These are phyloP conservation scores for Drosophila parabipectinata DNA, from an alignment of 1,140 invertebrate genomes.

Conservation along the genomic window DNA sequence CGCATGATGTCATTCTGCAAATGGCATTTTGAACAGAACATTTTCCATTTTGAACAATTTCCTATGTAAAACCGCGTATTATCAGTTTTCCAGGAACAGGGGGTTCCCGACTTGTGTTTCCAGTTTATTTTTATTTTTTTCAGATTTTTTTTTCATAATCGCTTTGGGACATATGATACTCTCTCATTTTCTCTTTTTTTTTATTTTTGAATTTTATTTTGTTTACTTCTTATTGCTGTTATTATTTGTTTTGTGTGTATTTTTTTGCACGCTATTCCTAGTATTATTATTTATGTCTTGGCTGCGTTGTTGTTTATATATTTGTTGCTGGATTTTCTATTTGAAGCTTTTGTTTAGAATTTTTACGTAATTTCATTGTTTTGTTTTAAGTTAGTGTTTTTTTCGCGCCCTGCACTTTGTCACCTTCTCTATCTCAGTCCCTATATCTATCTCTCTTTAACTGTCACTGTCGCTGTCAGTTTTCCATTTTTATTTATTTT, in stretches of 20 bases:
- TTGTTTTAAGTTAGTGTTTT: constrained; percentile 22
- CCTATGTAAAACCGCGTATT: not conserved
- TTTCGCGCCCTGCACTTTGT: constrained; percentile 57
- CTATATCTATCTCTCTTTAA: constrained; percentile 3
- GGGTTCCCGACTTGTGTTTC: constrained; percentile 7
- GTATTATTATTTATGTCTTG: constrained; percentile 32
- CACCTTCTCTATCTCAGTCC: constrained; percentile 9
- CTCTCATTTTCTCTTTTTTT: not conserved
- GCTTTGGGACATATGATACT: constrained; percentile 21
- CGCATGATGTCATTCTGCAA: constrained; percentile 29
- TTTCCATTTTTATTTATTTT: not conserved
- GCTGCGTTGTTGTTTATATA: constrained; percentile 46
- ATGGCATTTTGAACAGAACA: constrained; percentile 6
- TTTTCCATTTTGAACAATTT: constrained; percentile 23
- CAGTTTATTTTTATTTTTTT: not conserved
- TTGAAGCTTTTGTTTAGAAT: constrained; percentile 45
- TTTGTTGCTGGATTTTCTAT: constrained; percentile 29
- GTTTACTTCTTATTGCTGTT: constrained; percentile 36
- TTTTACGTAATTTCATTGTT: constrained; percentile 66
- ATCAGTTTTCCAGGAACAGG: constrained; percentile 10
- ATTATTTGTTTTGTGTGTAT: constrained; percentile 9
- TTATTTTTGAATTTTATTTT: constrained; percentile 1
- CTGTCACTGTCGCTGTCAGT: constrained; percentile 2
- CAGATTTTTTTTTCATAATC: not conserved
- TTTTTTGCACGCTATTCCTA: constrained; percentile 11